Evolutionary conservation across 2,888 invertebrate genomes (phyloP).

Genomic region (Tenthredo mesomela): DNA sequence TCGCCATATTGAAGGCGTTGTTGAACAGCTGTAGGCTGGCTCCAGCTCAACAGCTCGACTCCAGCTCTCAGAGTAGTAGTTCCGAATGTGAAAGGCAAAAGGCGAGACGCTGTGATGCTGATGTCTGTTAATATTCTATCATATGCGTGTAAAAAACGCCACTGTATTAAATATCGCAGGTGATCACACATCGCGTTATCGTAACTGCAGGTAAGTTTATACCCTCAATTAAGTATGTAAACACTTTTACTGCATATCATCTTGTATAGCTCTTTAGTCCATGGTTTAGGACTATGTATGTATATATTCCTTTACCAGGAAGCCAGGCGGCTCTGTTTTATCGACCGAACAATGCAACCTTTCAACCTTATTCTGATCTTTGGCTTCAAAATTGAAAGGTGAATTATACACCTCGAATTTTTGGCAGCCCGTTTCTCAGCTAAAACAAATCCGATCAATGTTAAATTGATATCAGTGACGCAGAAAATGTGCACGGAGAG

Average conservation of each 20-base stretch:
- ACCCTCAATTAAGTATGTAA: constrained; percentile 5
- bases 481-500: no score
- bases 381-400: no score
- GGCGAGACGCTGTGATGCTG: constrained; percentile 12
- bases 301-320: neutral
- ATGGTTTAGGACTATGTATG: neutral
- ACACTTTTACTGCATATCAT: neutral
- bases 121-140: neutral
- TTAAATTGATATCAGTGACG: no score
- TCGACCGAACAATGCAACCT: neutral
- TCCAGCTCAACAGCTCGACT: neutral
- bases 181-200: neutral
- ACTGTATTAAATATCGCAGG: neutral
- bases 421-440: no score
- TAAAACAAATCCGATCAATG: no score
- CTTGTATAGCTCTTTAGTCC: neutral
- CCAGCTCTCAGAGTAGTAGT: neutral
- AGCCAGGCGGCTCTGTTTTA: neutral
- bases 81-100: constrained; percentile 39
- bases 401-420: no score
- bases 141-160: constrained; percentile 25
- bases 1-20: constrained; percentile 33
- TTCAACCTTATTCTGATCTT: neutral
- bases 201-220: constrained; percentile 16
- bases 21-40: constrained; percentile 37